Evolutionary conservation across 1,140 invertebrate genomes (phyloP).

Genomic region (Hylaeus volcanicus): DNA sequence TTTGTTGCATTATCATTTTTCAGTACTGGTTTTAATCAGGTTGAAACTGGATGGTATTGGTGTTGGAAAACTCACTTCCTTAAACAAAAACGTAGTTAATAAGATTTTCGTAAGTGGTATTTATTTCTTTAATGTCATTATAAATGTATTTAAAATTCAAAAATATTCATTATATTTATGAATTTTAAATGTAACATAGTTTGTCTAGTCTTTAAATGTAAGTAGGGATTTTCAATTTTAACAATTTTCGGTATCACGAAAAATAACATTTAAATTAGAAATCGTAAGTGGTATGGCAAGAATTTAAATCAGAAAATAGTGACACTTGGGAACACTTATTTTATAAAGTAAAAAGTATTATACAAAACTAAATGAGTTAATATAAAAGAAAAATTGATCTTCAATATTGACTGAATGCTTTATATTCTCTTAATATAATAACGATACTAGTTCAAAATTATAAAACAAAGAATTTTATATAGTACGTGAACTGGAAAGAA

Average conservation of each 20-base stretch:
- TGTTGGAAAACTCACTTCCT: slow-evolving; percentile 66
- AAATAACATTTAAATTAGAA: slow-evolving; percentile 5
- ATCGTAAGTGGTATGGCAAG: neutral
- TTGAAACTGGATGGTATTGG: slow-evolving; percentile 81
- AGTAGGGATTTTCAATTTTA: slow-evolving; percentile 6
- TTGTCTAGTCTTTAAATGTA: neutral
- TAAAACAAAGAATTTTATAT: neutral
- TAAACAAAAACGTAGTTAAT: slow-evolving; percentile 49
- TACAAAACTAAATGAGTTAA: slow-evolving; percentile 3
- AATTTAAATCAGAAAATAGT: slow-evolving; percentile 6
- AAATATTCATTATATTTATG: slow-evolving; percentile 22
- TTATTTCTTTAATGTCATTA: neutral
- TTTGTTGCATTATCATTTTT: slow-evolving; percentile 81
- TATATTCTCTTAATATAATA: neutral
- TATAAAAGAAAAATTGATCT: slow-evolving; percentile 1
- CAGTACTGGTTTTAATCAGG: slow-evolving; percentile 81
- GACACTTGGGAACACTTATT: slow-evolving; percentile 16
- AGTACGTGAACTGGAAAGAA: neutral
- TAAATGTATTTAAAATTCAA: slow-evolving; percentile 12
- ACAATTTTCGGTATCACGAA: neutral
- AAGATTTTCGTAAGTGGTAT: neutral
- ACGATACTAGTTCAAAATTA: neutral
- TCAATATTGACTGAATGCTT: slow-evolving; percentile 23
- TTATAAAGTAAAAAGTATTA: slow-evolving; percentile 1
- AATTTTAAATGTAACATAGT: slow-evolving; percentile 12